These are phyloP conservation scores for Physeter macrocephalus DNA, from an alignment of 2,113 vertebrate genomes.

Conservation along the genomic window DNA sequence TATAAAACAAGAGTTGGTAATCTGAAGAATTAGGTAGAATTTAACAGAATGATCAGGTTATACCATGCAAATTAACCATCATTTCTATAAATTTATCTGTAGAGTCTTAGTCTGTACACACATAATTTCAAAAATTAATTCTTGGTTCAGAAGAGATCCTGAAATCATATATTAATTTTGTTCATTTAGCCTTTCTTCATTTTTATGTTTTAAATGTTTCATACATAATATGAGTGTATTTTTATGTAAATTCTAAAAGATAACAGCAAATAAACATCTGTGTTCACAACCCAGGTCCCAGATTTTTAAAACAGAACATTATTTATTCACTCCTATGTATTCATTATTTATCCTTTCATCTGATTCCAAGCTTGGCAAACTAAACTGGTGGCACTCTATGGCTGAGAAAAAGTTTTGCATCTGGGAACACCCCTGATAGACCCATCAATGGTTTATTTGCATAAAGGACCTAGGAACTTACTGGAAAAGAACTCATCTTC, in stretches of 20 bases:
- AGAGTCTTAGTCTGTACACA: not conserved
- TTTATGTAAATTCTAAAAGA: not conserved
- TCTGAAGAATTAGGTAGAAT: not conserved
- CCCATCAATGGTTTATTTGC: not conserved
- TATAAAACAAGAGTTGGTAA: not conserved
- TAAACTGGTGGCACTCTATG: not conserved
- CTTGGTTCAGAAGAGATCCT: not conserved
- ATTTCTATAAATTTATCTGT: not conserved
- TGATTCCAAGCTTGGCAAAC: not conserved
- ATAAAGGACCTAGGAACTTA: not conserved
- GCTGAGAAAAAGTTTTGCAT: not conserved
- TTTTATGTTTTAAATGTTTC: conserved; percentile 19
- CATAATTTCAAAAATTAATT: conserved; percentile 7
- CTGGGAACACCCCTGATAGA: not conserved
- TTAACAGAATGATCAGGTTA: not conserved
- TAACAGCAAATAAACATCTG: not conserved
- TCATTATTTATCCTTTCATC: not conserved
- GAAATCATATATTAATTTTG: not conserved
- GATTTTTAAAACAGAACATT: not conserved
- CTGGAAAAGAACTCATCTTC: not conserved
- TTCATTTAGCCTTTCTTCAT: not conserved
- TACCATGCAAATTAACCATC: not conserved
- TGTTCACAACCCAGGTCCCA: not conserved
- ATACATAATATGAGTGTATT: not conserved
- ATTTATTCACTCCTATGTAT: not conserved